Evolutionary conservation across 2,888 invertebrate species (phyloP).

Genomic region (Cheiracanthium punctorium): DNA sequence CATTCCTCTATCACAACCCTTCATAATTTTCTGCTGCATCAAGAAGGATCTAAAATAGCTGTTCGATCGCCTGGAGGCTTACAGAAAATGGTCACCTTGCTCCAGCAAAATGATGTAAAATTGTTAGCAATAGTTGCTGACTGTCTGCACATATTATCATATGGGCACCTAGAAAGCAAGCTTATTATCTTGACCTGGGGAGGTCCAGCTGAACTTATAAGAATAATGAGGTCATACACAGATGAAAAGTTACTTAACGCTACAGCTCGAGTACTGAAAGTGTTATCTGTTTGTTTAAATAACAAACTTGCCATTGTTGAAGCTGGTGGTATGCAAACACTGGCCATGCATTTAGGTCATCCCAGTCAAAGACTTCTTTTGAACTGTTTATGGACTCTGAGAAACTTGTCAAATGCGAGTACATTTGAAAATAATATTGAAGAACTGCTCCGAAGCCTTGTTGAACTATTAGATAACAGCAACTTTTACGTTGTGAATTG

Average conservation of each 20-base stretch:
- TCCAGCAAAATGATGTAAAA: constrained; percentile 97
- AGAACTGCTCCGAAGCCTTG: constrained; percentile 88
- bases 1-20: constrained; percentile 99
- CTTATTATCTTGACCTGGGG: constrained; percentile 95
- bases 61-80: constrained; percentile 96
- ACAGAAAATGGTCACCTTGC: constrained; percentile 98
- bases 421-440: constrained; percentile 91
- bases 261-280: constrained; percentile 98
- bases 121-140: constrained; percentile 99
- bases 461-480: constrained; percentile 91
- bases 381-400: constrained; percentile 97
- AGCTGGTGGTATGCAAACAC: constrained; percentile 94
- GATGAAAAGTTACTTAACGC: constrained; percentile 99
- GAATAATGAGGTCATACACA: constrained; percentile 97
- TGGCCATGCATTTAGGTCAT: constrained; percentile 96
- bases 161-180: constrained; percentile 97
- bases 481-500: constrained; percentile 98
- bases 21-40: constrained; percentile 96
- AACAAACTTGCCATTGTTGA: constrained; percentile 99
- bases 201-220: constrained; percentile 95
- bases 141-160: constrained; percentile 97
- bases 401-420: constrained; percentile 98
- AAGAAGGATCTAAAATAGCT: constrained; percentile 98
- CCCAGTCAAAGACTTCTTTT: constrained; percentile 94
- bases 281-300: constrained; percentile 97